Evolutionary conservation across 2,888 invertebrate species (phyloP).

Genomic region (Drosophila recens): DNA sequence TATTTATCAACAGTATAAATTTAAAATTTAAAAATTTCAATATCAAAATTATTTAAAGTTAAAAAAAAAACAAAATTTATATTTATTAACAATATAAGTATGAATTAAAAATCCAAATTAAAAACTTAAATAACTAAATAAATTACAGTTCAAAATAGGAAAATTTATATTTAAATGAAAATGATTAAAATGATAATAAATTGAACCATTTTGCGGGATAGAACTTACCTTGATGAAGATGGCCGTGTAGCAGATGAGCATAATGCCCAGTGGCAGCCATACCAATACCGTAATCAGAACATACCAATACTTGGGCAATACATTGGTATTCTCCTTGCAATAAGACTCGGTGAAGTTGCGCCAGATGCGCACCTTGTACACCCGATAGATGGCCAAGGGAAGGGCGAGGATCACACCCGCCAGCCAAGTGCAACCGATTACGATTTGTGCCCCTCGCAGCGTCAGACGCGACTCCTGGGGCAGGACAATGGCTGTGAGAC

Average conservation of each 20-base stretch:
- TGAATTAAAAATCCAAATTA: too few relatives aligned
- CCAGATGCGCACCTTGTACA: slow-evolving; percentile 91
- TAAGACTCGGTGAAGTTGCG: slow-evolving; percentile 90
- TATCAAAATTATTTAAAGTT: too few relatives aligned
- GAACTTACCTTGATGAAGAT: slow-evolving; percentile 88
- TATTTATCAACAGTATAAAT: too few relatives aligned
- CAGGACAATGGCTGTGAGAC: slow-evolving; percentile 92
- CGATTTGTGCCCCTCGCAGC: slow-evolving; percentile 88
- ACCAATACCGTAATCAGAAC: slow-evolving; percentile 91
- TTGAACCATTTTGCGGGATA: rapidly evolving
- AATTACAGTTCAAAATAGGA: too few relatives aligned
- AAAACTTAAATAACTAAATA: too few relatives aligned
- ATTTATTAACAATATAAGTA: too few relatives aligned
- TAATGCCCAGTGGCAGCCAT: slow-evolving; percentile 91
- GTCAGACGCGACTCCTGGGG: slow-evolving; percentile 90
- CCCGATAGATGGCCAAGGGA: slow-evolving; percentile 88
- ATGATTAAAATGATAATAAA: background rate
- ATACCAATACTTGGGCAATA: slow-evolving; percentile 92
- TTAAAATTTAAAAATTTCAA: too few relatives aligned
- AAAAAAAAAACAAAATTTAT: too few relatives aligned
- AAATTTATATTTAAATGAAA: too few relatives aligned
- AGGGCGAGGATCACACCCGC: slow-evolving; percentile 88
- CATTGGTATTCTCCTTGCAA: slow-evolving; percentile 89
- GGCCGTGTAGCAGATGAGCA: slow-evolving; percentile 90
- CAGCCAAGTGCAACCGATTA: slow-evolving; percentile 90